Conservation (phyloP, 2,888 invertebrate species). For the Celastrina argiolus region DNA sequence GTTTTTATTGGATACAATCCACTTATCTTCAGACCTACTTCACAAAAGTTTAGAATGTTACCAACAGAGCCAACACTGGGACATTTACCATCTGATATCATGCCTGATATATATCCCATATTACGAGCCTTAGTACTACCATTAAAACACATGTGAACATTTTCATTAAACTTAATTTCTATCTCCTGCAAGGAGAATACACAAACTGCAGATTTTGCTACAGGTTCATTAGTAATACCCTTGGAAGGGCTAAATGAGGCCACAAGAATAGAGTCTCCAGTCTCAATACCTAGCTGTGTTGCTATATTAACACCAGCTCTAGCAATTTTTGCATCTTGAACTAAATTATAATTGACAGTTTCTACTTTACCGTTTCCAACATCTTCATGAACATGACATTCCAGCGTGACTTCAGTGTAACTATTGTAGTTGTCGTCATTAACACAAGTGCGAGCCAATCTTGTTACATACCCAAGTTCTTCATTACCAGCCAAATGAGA, state of each 20-base stretch:
- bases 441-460: conserved; percentile 94
- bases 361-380: conserved; percentile 70
- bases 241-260: conserved; percentile 93
- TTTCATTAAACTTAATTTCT: conserved; percentile 95
- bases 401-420: conserved; percentile 96
- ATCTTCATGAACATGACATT: conserved; percentile 85
- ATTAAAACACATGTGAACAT: conserved; percentile 98
- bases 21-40: conserved; percentile 94
- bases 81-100: conserved; percentile 94
- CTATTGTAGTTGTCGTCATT: conserved; percentile 97
- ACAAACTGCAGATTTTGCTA: conserved; percentile 92
- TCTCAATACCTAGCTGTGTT: conserved; percentile 87
- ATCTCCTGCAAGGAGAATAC: conserved; percentile 94
- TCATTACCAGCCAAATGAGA: conserved; percentile 93
- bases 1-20: conserved; percentile 90
- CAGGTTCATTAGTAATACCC: conserved; percentile 90
- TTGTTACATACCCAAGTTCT: conserved; percentile 92
- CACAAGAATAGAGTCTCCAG: conserved; percentile 89
- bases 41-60: conserved; percentile 94
- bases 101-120: conserved; percentile 93
- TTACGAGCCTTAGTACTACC: conserved; percentile 95
- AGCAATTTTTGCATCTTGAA: conserved; percentile 94
- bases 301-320: conserved; percentile 90
- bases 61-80: conserved; percentile 92
- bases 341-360: conserved; percentile 88